These are phyloP conservation scores for Molossus alvarezi DNA, from an alignment of 2,797 vertebrate species.

Conservation along the genomic window DNA sequence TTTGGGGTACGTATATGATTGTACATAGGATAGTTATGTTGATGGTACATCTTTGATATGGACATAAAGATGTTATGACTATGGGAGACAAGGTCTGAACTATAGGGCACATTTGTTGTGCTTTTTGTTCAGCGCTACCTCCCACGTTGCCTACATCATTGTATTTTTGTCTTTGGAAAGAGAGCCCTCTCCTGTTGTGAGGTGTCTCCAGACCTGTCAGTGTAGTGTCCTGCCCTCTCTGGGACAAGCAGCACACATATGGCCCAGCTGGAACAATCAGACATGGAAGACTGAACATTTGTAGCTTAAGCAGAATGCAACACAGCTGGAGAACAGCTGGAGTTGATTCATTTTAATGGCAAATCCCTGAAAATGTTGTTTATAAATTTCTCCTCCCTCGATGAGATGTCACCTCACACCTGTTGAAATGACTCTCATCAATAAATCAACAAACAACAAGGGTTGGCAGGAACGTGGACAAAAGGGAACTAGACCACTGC, in stretches of 20 bases:
- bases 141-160: neutral
- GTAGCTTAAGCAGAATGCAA: neutral
- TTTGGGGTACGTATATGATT: neutral
- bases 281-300: neutral
- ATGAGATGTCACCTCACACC: too few species aligned
- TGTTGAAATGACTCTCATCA: too few species aligned
- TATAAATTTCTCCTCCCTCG: neutral
- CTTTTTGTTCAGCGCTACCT: neutral
- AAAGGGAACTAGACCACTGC: too few species aligned
- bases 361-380: neutral
- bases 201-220: neutral
- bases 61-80: neutral
- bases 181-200: neutral
- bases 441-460: too few species aligned
- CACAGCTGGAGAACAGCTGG: neutral
- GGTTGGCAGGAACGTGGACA: too few species aligned
- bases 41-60: neutral
- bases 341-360: neutral
- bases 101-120: neutral
- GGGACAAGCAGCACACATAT: neutral
- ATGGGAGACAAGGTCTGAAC: neutral
- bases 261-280: neutral
- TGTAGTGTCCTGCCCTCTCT: neutral
- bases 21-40: too few species aligned
- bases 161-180: neutral